phyloP scores from a whole-genome alignment of 2,888 invertebrate species.

The Andrena bucephala region DNA sequence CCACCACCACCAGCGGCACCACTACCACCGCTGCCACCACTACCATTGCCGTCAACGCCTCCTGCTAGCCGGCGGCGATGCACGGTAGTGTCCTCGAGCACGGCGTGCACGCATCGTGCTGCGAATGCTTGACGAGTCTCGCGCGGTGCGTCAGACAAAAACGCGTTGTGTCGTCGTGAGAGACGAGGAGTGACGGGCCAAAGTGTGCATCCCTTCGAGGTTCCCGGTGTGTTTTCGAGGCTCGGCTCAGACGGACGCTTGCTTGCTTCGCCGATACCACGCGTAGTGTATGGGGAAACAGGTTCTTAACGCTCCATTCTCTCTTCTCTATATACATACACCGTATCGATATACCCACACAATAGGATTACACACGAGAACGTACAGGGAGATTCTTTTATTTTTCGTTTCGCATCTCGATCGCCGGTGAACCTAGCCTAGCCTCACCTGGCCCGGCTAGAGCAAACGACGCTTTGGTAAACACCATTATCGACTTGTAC shows the following conservation, averaged over 20 bases:
- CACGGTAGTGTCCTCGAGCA: constrained; percentile 75
- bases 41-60: constrained; percentile 69
- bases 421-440: constrained; percentile 35
- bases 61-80: constrained; percentile 71
- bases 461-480: constrained; percentile 55
- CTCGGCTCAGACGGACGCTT: constrained; percentile 62
- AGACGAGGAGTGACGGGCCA: constrained; percentile 71
- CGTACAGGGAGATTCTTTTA: constrained; percentile 37
- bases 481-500: constrained; percentile 53
- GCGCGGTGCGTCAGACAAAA: constrained; percentile 72
- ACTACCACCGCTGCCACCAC: constrained; percentile 60
- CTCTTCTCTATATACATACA: constrained; percentile 29
- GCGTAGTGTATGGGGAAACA: constrained; percentile 75
- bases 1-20: constrained; percentile 44
- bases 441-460: constrained; percentile 29
- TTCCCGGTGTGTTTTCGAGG: constrained; percentile 68
- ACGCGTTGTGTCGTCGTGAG: constrained; percentile 70
- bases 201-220: constrained; percentile 66
- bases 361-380: constrained; percentile 5
- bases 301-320: constrained; percentile 68
- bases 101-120: constrained; percentile 76
- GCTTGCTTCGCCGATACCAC: constrained; percentile 64
- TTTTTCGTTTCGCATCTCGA: constrained; percentile 37
- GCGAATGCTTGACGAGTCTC: constrained; percentile 73
- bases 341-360: neutral